Percentiles rank a stretch among this genome's conserved stretches.
Conservation (phyloP, 2,888 invertebrate genomes). For the Xylota segnis region DNA sequence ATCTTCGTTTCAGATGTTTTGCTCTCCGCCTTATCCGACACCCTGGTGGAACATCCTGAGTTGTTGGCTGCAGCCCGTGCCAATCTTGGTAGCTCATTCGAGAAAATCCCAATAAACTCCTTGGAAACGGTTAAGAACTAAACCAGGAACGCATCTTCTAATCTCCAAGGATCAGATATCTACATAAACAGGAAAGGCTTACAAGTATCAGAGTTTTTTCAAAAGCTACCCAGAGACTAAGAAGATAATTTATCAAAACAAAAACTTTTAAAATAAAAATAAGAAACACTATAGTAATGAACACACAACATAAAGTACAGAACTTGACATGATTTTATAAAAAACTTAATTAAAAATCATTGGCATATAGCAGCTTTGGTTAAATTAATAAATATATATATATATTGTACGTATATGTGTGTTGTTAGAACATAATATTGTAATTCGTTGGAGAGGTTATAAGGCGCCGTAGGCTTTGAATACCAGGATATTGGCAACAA, state of each 20-base stretch:
- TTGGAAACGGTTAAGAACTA: constrained; percentile 75
- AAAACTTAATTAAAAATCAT: constrained; percentile 40
- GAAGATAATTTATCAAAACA: constrained; percentile 35
- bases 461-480: background rate
- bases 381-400: constrained; percentile 22
- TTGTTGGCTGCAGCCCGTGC: constrained; percentile 86
- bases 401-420: constrained; percentile 11
- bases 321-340: constrained; percentile 58
- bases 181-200: constrained; percentile 20
- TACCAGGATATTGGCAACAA: background rate
- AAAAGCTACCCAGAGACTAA: constrained; percentile 43
- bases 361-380: constrained; percentile 39
- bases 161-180: constrained; percentile 30
- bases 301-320: constrained; percentile 16
- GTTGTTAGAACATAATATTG: constrained; percentile 11
- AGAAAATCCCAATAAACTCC: constrained; percentile 81
- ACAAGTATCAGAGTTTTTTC: constrained; percentile 49
- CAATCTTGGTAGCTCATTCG: constrained; percentile 84
- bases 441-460: constrained; percentile 1
- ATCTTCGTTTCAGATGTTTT: constrained; percentile 87
- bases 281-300: constrained; percentile 25
- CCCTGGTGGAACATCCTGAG: constrained; percentile 90
- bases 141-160: constrained; percentile 64
- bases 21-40: constrained; percentile 90
- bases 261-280: constrained; percentile 41